Percentiles rank a stretch among this genome's conserved stretches.
These are phyloP conservation scores for Catocala sponsa DNA, from an alignment of 2,888 invertebrate species.

Conservation along the genomic window DNA sequence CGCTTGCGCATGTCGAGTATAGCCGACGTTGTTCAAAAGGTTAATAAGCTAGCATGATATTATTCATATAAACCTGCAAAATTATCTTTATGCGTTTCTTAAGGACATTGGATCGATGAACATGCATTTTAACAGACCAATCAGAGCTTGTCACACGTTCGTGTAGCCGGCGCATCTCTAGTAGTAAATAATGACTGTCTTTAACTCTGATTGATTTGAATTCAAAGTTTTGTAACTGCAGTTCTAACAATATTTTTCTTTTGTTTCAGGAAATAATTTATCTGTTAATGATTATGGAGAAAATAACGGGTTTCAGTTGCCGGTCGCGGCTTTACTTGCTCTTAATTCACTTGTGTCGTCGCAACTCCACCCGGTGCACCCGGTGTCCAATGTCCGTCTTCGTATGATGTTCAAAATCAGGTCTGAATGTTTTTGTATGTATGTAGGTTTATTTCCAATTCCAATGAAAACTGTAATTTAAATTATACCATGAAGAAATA, in stretches of 20 bases:
- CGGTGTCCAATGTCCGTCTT: constrained; percentile 70
- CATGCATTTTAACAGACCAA: no score
- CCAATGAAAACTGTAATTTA: constrained; percentile 78
- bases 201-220: no score
- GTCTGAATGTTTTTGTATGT: constrained; percentile 76
- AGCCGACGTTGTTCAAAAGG: no score
- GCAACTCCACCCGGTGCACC: constrained; percentile 37
- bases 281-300: constrained; percentile 49
- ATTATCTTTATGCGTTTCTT: no score
- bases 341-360: constrained; percentile 56
- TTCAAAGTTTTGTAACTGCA: no score
- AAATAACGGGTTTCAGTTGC: constrained; percentile 65
- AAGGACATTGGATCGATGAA: no score
- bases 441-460: constrained; percentile 77
- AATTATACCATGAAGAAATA: constrained; percentile 74
- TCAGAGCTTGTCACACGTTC: no score
- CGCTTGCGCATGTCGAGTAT: no score
- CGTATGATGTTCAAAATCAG: constrained; percentile 71
- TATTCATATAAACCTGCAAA: no score
- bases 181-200: no score
- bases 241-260: constrained; percentile 9
- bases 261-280: constrained; percentile 80
- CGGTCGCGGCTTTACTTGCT: constrained; percentile 48
- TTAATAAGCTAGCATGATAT: no score
- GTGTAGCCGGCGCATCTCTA: no score